These are phyloP conservation scores for Noctua comes DNA, from an alignment of 2,888 invertebrate species.

Conservation along the genomic window DNA sequence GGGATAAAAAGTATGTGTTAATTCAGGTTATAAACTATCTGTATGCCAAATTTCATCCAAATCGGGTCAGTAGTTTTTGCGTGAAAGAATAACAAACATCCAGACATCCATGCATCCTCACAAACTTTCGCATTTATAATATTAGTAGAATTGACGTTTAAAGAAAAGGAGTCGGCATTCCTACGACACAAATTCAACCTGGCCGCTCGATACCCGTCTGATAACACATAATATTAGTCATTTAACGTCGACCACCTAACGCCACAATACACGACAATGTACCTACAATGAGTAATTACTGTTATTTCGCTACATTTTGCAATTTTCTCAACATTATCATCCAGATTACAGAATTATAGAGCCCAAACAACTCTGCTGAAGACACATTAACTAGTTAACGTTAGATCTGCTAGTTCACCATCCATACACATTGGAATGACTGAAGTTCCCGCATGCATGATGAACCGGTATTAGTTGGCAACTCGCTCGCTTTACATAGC, in stretches of 20 bases:
- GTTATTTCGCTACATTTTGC: background rate
- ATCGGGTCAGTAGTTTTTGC: too few relatives aligned
- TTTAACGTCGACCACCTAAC: background rate
- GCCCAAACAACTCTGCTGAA: conserved; percentile 1
- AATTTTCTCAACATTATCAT: background rate
- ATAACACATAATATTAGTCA: background rate
- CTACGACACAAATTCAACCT: background rate
- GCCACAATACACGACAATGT: background rate
- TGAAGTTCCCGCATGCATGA: conserved; percentile 84
- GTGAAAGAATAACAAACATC: too few relatives aligned
- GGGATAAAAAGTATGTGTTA: too few relatives aligned
- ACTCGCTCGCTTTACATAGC: conserved; percentile 80
- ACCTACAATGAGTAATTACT: background rate
- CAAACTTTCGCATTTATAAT: too few relatives aligned
- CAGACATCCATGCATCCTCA: too few relatives aligned
- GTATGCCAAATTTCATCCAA: too few relatives aligned
- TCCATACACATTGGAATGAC: conserved; percentile 51
- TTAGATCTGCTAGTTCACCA: conserved; percentile 13
- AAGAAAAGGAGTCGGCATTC: background rate
- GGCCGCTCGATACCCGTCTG: background rate
- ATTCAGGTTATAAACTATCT: too few relatives aligned
- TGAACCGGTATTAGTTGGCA: conserved; percentile 83
- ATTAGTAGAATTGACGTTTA: too few relatives aligned
- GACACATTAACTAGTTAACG: conserved; percentile 25
- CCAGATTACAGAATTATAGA: background rate